Evolutionary conservation across 2,113 vertebrate genomes (phyloP).

Genomic region (Varanus salvator): DNA sequence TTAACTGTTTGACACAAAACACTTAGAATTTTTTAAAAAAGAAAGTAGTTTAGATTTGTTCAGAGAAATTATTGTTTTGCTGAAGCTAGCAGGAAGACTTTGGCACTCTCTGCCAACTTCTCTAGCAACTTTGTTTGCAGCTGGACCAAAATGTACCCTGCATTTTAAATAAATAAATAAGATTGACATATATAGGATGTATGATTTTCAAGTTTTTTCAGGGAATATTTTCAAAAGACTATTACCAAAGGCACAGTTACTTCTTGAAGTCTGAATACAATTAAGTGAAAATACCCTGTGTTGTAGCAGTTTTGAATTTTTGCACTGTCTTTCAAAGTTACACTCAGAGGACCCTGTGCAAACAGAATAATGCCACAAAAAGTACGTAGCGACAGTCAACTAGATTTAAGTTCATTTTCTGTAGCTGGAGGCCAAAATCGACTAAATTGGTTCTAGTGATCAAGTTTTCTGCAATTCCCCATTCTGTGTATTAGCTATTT

Average conservation of each 20-base stretch:
- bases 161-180: neutral
- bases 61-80: neutral
- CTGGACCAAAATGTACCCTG: neutral
- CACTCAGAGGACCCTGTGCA: constrained; percentile 23
- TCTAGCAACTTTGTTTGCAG: constrained; percentile 22
- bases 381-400: constrained; percentile 76
- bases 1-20: constrained; percentile 12
- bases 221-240: neutral
- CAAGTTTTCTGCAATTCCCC: constrained; percentile 82
- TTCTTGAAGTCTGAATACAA: neutral
- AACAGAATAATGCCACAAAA: constrained; percentile 73
- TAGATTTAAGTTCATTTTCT: constrained; percentile 84
- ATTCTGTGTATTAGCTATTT: constrained; percentile 76
- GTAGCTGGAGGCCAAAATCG: constrained; percentile 83
- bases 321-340: neutral
- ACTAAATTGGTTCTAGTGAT: constrained; percentile 80
- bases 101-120: rapidly evolving
- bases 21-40: neutral
- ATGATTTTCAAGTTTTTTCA: neutral
- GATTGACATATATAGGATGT: neutral
- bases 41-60: rapidly evolving
- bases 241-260: neutral
- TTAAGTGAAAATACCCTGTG: neutral
- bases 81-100: neutral
- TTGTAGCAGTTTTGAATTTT: constrained; percentile 16